Percentiles rank a stretch among this genome's conserved stretches.
phyloP scores from a whole-genome alignment of 2,888 invertebrate genomes.

The Drosophila neonasuta region DNA sequence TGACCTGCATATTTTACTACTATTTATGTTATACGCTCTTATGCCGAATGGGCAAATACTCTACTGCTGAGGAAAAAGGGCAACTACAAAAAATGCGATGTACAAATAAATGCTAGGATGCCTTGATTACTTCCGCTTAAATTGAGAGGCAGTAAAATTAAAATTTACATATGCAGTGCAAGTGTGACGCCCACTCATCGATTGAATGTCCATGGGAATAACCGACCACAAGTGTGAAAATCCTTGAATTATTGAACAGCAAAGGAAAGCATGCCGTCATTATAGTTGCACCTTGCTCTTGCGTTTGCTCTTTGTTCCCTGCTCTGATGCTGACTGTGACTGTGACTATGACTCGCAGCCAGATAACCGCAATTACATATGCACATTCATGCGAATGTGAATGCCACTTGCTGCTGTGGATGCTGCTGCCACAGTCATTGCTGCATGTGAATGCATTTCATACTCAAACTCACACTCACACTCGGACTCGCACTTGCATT shows the following conservation, averaged over 20 bases:
- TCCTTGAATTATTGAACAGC: slow-evolving; percentile 71
- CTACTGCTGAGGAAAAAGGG: neutral
- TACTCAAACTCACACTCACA: neutral
- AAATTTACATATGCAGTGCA: slow-evolving; percentile 31
- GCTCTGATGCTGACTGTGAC: neutral
- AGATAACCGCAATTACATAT: slow-evolving; percentile 73
- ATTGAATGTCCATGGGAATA: slow-evolving; percentile 38
- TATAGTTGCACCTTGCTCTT: slow-evolving; percentile 5
- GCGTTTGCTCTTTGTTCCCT: neutral
- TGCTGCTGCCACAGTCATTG: slow-evolving; percentile 15
- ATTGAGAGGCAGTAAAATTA: slow-evolving; percentile 22
- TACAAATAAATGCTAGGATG: slow-evolving; percentile 23
- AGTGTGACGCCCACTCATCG: slow-evolving; percentile 24
- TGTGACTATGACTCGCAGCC: slow-evolving; percentile 19
- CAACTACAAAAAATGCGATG: neutral
- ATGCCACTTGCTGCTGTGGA: slow-evolving; percentile 44
- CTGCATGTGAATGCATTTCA: slow-evolving; percentile 27
- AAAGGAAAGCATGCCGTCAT: slow-evolving; percentile 38
- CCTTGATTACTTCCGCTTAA: slow-evolving; percentile 35
- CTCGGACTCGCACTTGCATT: slow-evolving; percentile 19
- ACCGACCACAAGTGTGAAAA: slow-evolving; percentile 74
- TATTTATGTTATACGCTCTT: neutral
- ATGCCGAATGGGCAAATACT: slow-evolving; percentile 9
- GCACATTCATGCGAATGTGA: slow-evolving; percentile 67
- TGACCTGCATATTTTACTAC: slow-evolving; percentile 22